Evolutionary conservation across 2,797 vertebrate genomes (phyloP).

Genomic region (Eospalax fontanierii): DNA sequence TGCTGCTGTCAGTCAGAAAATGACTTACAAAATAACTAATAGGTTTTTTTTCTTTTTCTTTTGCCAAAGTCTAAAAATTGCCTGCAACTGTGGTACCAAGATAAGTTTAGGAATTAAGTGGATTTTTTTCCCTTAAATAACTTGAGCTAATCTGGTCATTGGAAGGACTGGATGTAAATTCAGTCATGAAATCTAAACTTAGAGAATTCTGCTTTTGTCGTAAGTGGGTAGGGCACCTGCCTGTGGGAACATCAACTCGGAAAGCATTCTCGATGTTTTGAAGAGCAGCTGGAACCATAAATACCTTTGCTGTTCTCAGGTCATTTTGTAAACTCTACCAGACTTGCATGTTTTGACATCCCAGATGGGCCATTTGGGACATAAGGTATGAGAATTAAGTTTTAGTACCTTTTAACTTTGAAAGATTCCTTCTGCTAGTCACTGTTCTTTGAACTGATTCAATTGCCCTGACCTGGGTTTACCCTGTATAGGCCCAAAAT

Average conservation of each 20-base stretch:
- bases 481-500: conserved; percentile 11
- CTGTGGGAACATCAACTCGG: background rate
- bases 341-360: background rate
- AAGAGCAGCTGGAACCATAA: background rate
- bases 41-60: conserved; percentile 65
- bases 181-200: conserved; percentile 66
- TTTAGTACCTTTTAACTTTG: background rate
- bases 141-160: conserved; percentile 75
- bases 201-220: conserved; percentile 57
- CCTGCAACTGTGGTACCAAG: conserved; percentile 72
- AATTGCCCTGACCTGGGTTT: background rate
- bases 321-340: background rate
- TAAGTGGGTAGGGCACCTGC: background rate
- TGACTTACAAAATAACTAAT: conserved; percentile 83
- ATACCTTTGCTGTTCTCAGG: background rate
- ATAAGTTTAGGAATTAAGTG: conserved; percentile 83
- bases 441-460: background rate
- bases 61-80: conserved; percentile 83
- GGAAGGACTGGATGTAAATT: conserved; percentile 73
- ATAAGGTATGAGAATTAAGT: background rate
- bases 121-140: conserved; percentile 73
- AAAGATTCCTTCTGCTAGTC: background rate
- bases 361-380: rapidly evolving
- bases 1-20: conserved; percentile 78
- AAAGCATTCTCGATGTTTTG: background rate